Conservation (phyloP, 2,113 vertebrate genomes). For the Capreolus pygargus region DNA sequence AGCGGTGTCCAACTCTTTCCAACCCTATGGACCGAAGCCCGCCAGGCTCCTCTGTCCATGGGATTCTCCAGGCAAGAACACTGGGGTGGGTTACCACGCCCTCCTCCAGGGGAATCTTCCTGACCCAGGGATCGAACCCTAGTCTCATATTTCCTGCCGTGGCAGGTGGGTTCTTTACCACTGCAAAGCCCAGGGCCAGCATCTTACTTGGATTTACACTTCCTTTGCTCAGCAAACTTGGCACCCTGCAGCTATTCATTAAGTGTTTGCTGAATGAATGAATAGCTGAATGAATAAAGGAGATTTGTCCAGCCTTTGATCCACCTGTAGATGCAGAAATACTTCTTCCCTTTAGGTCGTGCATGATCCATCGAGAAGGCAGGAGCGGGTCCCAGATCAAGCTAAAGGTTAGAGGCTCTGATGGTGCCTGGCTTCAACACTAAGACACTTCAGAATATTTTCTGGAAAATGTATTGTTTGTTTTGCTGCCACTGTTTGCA, state of each 20-base stretch:
- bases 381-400: neutral
- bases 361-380: neutral
- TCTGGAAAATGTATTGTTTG: neutral
- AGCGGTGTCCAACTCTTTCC: neutral
- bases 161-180: neutral
- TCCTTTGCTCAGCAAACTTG: neutral
- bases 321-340: neutral
- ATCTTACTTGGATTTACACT: neutral
- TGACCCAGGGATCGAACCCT: neutral
- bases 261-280: neutral
- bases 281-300: neutral
- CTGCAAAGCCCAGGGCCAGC: neutral
- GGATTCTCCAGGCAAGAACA: neutral
- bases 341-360: neutral
- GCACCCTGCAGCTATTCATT: neutral
- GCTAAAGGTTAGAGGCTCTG: neutral
- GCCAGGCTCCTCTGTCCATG: neutral
- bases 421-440: neutral
- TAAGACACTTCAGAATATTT: neutral
- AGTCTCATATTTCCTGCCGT: neutral
- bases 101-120: neutral
- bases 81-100: neutral
- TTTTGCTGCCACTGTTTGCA: neutral
- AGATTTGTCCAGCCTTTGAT: neutral
- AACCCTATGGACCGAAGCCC: neutral